Percentiles rank a stretch among this genome's conserved stretches.
These are phyloP conservation scores for Morone saxatilis DNA, from an alignment of 2,113 vertebrate genomes.

Conservation along the genomic window DNA sequence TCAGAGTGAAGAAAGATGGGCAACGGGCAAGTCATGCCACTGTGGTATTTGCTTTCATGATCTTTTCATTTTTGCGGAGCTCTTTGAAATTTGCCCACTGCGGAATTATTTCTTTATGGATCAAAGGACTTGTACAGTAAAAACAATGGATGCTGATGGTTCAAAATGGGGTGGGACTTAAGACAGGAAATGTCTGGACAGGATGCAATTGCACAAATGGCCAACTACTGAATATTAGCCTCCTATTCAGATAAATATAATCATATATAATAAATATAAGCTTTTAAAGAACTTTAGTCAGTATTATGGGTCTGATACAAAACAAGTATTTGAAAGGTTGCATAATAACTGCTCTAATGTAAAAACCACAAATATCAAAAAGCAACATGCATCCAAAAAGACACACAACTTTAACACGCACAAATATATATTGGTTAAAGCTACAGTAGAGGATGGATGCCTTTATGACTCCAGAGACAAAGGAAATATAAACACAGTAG, in stretches of 20 bases:
- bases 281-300: not conserved
- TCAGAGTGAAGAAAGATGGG: conserved; percentile 64
- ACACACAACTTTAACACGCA: conserved; percentile 13
- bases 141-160: conserved; percentile 16
- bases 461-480: conserved; percentile 33
- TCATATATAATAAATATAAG: too few species aligned
- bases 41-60: conserved; percentile 47
- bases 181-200: conserved; percentile 35
- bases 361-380: conserved; percentile 31
- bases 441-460: not conserved
- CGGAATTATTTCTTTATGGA: conserved; percentile 18
- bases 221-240: not conserved
- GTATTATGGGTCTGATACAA: not conserved
- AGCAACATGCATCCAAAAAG: not conserved
- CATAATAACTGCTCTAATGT: conserved; percentile 17
- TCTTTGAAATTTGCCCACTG: conserved; percentile 15
- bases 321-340: conserved; percentile 11
- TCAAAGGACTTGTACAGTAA: conserved; percentile 1
- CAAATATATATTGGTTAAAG: not conserved
- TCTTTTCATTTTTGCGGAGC: conserved; percentile 41
- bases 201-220: conserved; percentile 16
- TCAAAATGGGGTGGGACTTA: conserved; percentile 15
- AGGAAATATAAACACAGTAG: conserved; percentile 36
- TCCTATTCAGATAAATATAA: not conserved
- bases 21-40: conserved; percentile 42